A percentile compares a stretch with the other conserved stretches of the same genome.
phyloP scores from a whole-genome alignment of 2,113 vertebrate genomes.

The Chauna torquata region DNA sequence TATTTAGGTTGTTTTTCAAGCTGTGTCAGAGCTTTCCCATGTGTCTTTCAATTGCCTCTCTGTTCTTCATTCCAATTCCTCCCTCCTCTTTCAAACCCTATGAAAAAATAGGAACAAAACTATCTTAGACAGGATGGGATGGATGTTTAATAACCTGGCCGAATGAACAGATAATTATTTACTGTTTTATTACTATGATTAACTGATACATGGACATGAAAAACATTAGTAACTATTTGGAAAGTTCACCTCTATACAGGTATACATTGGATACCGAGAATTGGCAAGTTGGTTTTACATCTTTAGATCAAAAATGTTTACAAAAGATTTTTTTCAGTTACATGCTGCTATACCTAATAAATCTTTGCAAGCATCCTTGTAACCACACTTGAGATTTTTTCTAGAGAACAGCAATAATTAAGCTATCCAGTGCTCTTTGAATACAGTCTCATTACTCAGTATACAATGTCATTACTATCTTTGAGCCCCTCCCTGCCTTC shows the following conservation, averaged over 20 bases:
- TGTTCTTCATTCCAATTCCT: neutral
- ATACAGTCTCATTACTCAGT: conserved; percentile 68
- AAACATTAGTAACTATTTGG: neutral
- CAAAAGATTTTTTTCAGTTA: neutral
- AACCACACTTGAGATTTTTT: neutral
- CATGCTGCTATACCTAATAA: neutral
- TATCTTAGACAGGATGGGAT: neutral
- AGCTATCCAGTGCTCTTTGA: neutral
- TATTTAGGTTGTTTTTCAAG: neutral
- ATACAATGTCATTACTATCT: conserved; percentile 73
- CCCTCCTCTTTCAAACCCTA: neutral
- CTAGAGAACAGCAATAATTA: neutral
- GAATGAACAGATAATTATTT: neutral
- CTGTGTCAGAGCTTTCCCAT: neutral
- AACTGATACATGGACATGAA: neutral
- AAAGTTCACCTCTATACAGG: neutral
- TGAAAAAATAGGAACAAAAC: neutral
- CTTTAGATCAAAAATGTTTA: neutral
- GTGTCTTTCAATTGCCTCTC: neutral
- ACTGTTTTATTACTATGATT: neutral
- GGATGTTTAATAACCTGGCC: neutral
- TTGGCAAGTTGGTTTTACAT: neutral
- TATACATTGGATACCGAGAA: neutral
- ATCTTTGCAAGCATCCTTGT: neutral
- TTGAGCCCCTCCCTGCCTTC: conserved; percentile 78